Base-by-base conservation (phyloP, 2,888 invertebrate species). In the Ophion slaviceki region DNA sequence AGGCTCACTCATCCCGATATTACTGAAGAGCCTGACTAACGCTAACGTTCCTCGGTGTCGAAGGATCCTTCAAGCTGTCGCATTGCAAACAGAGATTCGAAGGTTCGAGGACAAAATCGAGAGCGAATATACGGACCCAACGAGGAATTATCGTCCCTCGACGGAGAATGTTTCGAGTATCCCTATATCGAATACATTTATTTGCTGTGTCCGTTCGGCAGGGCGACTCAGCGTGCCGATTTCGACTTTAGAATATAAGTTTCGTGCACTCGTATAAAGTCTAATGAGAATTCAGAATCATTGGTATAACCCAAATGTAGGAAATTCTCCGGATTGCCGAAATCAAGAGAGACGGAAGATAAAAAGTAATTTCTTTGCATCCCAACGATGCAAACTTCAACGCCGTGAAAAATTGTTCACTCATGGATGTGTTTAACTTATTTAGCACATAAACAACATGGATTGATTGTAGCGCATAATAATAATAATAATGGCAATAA, bases 171-270 rank as follows among this genome's bases (percentile, higher is more conserved):
- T 92, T 98, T 96, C 91, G 98, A 98, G 88, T 97, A 95, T 93
- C 96, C 97, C 84, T 99, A 99, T 92, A 96, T 98, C 75, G 99
- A 99, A 94, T 99, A 99, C 94, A 95, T 97, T 24, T 99, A 99
- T 94, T 97, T 96, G 88, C 94, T 99, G 28, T 98, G 98, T 93
- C 96, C 98, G 64, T 98, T 98, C 94, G 97, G 97, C 89, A 96
- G 96, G 93, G 96, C 98, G 0, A 96, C 96, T 11, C 99, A 99
- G 92, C 96, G 97, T 90, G 97, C 98, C 1, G 97, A 47, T 11
- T 40, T 68, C 10, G 14, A 24, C 45, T 2, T 32, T 28, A 32
- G n/a, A 36, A 6, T 32, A 40, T 17, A 8, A n/a, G 24, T 24
- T 62, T 62, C 11, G 28, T 11, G 14, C 11, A 14, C 62, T 8